Base-by-base conservation (phyloP, 2,888 invertebrate genomes). In the Norana najaformis region DNA sequence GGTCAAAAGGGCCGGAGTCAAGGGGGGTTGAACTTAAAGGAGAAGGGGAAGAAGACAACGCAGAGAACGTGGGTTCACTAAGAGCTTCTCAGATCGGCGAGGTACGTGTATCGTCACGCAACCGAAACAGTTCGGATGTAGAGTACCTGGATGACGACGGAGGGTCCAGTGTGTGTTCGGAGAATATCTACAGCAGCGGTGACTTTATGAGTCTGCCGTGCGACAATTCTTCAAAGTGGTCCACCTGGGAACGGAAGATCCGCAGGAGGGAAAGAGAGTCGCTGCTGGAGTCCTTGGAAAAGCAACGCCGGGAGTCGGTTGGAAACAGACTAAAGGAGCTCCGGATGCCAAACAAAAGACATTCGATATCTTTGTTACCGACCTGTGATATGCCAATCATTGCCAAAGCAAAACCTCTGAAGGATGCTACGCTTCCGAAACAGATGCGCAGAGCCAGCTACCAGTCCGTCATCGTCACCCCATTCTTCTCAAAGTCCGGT, bases 311-410 rank as follows among this genome's bases (percentile, higher is more conserved):
- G 37, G 36, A 85, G 18, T 36, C 85, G 36, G 85, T 85, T 20
- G 85, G 34, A 18, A 85, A 14, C 37, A 35, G 85, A 85, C 85
- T 85, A 20, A 85, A 85, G 85, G 85, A 85, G 36, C 85, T 85
- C 34, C 69, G 69, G 69, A 69, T 69, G n/a, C 69, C 69, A 11
- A 69, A n/a, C 69, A 69, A 69, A 8, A 69, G 69, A 69, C 37
- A 35, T 8, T 85, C 85, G 5, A 20, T 37, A 18, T 36, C 85
- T 23, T 85, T 20, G 5, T 36, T 37, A 18, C 20, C 36, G 85
- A 5, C 85, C 85, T 36, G n/a, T 18, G 85, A 85, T 34, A 85
- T 85, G 85, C 85, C 85, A 35, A 85, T 85, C 85, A 85, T 85
- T 20, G 85, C 85, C 20, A 35, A 37, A 36, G 8, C 20, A 18